Percentiles rank a stretch among this genome's conserved stretches.
Conservation (phyloP, 2,113 vertebrate species). For the Cephalopholis sonnerati region DNA sequence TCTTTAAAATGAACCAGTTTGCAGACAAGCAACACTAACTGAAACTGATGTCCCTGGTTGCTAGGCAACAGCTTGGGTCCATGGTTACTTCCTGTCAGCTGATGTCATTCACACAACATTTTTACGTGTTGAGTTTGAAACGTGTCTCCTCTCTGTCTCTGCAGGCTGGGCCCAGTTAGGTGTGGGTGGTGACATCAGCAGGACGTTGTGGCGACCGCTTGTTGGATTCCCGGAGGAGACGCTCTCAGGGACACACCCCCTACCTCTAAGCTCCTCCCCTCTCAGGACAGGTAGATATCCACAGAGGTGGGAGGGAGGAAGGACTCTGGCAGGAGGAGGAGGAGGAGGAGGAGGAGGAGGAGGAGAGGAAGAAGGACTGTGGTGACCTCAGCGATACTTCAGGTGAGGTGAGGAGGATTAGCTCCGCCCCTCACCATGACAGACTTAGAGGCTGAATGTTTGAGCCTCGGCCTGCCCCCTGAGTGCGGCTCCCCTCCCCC, state of each 20-base stretch:
- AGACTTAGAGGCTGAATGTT: conserved; percentile 83
- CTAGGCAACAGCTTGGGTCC: no score
- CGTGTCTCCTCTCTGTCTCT: background rate
- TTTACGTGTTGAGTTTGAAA: no score
- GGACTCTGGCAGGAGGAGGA: background rate
- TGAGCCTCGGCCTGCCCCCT: conserved; percentile 74
- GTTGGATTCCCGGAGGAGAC: conserved; percentile 7
- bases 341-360: conserved; percentile 18
- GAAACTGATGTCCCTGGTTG: no score
- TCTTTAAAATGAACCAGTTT: no score
- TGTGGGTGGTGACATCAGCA: conserved; percentile 54
- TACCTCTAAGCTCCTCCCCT: background rate
- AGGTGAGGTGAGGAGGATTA: conserved; percentile 57
- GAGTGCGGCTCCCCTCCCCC: conserved; percentile 69
- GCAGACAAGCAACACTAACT: no score
- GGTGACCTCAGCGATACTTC: background rate
- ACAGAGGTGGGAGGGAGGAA: conserved; percentile 19
- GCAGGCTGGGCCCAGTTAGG: conserved; percentile 61
- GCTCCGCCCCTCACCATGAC: conserved; percentile 79
- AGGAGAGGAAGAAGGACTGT: background rate
- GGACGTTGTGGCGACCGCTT: background rate
- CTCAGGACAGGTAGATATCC: conserved; percentile 22
- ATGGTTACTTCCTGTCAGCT: no score
- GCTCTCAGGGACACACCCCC: conserved; percentile 36
- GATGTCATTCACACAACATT: no score